A percentile compares a stretch with the other conserved stretches of the same genome.
Conservation (phyloP, 2,888 invertebrate genomes). For the Eudemis profundana region DNA sequence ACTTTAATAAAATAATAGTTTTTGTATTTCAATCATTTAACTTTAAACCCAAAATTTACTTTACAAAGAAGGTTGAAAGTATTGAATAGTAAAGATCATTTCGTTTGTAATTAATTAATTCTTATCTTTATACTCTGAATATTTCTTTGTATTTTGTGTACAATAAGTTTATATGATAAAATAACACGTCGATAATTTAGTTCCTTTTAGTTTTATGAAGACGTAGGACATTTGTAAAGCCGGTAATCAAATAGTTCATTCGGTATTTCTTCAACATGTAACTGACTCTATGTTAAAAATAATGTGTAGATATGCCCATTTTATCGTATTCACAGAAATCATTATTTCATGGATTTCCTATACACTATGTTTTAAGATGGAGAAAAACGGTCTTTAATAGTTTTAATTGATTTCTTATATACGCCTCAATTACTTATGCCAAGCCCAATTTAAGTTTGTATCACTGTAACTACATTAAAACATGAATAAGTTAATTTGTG, state of each 20-base stretch:
- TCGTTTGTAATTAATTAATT: background rate
- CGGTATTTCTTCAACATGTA: too few relatives aligned
- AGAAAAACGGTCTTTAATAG: constrained; percentile 36
- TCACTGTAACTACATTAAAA: constrained; percentile 47
- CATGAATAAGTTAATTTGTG: constrained; percentile 46
- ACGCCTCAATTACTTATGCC: constrained; percentile 14
- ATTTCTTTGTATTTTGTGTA: background rate
- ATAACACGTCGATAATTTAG: background rate
- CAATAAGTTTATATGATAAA: background rate
- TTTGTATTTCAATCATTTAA: too few relatives aligned
- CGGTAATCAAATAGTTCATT: too few relatives aligned
- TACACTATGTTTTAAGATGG: too few relatives aligned
- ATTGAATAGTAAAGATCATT: too few relatives aligned
- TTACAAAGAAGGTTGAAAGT: too few relatives aligned
- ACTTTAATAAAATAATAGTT: too few relatives aligned
- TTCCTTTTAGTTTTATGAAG: background rate
- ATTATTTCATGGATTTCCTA: too few relatives aligned
- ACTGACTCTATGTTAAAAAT: too few relatives aligned
- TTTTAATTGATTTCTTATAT: background rate
- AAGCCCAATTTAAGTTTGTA: constrained; percentile 56
- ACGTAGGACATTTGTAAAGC: background rate
- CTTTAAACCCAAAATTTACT: too few relatives aligned
- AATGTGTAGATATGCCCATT: too few relatives aligned
- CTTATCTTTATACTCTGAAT: background rate
- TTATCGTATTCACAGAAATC: too few relatives aligned